Evolutionary conservation across 30 jellyfish, hydroid and myxozoan genomes (phyloP).

Genomic region (Sanderia malayensis): DNA sequence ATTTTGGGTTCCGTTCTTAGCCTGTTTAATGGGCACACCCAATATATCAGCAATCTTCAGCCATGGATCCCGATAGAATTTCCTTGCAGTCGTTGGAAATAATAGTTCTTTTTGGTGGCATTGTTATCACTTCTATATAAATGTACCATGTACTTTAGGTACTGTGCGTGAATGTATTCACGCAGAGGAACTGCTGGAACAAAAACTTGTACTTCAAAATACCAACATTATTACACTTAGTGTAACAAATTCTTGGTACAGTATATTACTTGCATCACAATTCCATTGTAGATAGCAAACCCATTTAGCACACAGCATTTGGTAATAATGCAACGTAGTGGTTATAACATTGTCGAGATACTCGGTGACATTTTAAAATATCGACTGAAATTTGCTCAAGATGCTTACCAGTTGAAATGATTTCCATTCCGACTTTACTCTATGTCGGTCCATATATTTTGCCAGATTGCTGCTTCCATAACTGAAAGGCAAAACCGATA

Average conservation of each 20-base stretch:
- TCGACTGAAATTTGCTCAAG: too few species aligned
- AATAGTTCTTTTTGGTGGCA: background rate
- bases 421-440: slow-evolving; percentile 73
- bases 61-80: slow-evolving; percentile 33
- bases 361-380: too few species aligned
- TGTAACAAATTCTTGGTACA: too few species aligned
- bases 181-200: slow-evolving; percentile 18
- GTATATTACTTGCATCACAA: too few species aligned
- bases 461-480: slow-evolving; percentile 65
- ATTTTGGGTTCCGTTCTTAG: slow-evolving; percentile 8
- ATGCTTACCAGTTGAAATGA: slow-evolving; percentile 69
- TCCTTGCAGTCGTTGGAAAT: slow-evolving; percentile 31
- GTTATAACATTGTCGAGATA: too few species aligned
- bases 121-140: background rate
- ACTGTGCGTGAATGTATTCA: background rate
- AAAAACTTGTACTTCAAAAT: slow-evolving; percentile 1
- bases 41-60: slow-evolving; percentile 25
- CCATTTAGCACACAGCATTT: too few species aligned
- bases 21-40: slow-evolving; percentile 25
- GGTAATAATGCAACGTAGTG: too few species aligned
- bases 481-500: slow-evolving; percentile 24
- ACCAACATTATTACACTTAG: too few species aligned
- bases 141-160: background rate
- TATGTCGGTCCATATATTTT: slow-evolving; percentile 85
- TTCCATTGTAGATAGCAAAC: too few species aligned